A percentile compares a stretch with the other conserved stretches of the same genome.
phyloP scores from a whole-genome alignment of 2,888 invertebrate species.

The Leptogaster cylindrica region DNA sequence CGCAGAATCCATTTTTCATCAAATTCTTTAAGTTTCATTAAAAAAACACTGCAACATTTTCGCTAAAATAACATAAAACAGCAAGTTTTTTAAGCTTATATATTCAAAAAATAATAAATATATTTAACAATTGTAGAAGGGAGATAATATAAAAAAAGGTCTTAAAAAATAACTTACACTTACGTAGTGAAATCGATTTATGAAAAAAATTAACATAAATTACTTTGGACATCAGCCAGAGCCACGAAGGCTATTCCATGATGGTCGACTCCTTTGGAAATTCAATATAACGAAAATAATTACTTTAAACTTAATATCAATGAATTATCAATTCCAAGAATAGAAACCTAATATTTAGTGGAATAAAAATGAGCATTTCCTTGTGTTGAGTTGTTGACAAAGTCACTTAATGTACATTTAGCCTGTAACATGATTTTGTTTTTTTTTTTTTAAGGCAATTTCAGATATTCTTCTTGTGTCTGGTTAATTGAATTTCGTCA shows the following conservation, averaged over 20 bases:
- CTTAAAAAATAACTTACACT: constrained; percentile 26
- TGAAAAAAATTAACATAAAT: background rate
- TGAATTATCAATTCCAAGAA: constrained; percentile 34
- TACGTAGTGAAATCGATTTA: constrained; percentile 1
- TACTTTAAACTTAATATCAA: constrained; percentile 1
- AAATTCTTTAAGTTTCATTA: too few relatives aligned
- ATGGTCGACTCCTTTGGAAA: background rate
- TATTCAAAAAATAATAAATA: constrained; percentile 38
- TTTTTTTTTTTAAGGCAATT: constrained; percentile 34
- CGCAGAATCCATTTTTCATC: too few relatives aligned
- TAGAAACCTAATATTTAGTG: constrained; percentile 13
- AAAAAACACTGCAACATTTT: too few relatives aligned
- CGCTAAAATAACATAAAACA: constrained; percentile 20
- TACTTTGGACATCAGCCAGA: background rate
- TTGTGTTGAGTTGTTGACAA: constrained; percentile 20
- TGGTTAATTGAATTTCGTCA: background rate
- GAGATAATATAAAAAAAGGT: constrained; percentile 17
- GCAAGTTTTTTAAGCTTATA: constrained; percentile 25
- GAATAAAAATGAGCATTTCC: constrained; percentile 33
- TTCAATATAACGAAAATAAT: constrained; percentile 9
- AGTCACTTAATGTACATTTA: constrained; percentile 25
- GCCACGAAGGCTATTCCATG: background rate
- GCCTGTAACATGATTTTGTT: too few relatives aligned
- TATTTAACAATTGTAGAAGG: constrained; percentile 5
- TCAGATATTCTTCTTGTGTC: background rate